These are phyloP conservation scores for Riparia riparia DNA, from an alignment of 2,113 vertebrate species.

Conservation along the genomic window DNA sequence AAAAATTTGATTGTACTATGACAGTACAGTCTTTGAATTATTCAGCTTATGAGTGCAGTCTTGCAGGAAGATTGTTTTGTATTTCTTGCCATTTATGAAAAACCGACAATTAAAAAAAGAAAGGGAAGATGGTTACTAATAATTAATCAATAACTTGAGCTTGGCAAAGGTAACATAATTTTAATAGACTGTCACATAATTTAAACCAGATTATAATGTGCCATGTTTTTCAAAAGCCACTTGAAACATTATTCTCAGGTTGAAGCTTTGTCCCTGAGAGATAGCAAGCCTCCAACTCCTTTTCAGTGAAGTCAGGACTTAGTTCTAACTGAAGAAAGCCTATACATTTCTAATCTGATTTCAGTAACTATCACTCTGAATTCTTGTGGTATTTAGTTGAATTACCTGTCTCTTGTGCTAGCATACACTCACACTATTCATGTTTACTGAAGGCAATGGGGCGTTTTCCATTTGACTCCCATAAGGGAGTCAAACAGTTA, in stretches of 20 bases:
- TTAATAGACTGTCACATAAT: conserved; percentile 8
- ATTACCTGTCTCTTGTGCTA: background rate
- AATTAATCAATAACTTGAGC: conserved; percentile 38
- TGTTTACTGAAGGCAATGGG: background rate
- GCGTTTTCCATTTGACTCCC: background rate
- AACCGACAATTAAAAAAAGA: conserved; percentile 31
- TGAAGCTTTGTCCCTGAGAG: background rate
- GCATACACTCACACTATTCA: background rate
- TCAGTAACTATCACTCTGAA: background rate
- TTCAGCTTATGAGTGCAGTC: conserved; percentile 20
- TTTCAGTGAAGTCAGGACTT: background rate
- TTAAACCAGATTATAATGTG: background rate
- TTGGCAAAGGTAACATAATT: background rate
- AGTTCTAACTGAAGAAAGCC: background rate
- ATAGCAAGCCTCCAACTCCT: background rate
- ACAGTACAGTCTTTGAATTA: conserved; percentile 50
- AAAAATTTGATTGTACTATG: conserved; percentile 51
- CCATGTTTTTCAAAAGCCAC: background rate
- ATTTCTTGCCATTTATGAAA: conserved; percentile 27
- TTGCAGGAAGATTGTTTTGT: background rate
- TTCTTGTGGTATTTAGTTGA: background rate
- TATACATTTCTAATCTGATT: background rate
- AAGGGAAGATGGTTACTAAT: conserved; percentile 4
- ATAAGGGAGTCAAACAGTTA: background rate
- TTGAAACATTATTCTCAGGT: background rate